Evolutionary conservation across 2,888 invertebrate genomes (phyloP).

Genomic region (Parelbella ahira): DNA sequence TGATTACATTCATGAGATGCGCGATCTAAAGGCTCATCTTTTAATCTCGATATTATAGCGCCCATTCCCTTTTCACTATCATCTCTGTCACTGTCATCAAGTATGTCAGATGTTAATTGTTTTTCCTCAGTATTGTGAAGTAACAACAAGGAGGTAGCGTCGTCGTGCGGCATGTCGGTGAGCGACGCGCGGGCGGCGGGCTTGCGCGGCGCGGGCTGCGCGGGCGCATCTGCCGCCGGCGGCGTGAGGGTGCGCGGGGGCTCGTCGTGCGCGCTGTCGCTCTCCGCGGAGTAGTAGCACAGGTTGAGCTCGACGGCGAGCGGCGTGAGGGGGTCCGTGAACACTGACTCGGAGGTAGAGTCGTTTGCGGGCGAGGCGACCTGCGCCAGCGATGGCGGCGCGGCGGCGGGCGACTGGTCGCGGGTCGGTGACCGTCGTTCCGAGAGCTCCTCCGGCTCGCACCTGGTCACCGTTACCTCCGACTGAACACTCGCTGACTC

Average conservation of each 20-base stretch:
- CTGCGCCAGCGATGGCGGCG: constrained; percentile 37
- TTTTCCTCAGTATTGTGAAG: constrained; percentile 50
- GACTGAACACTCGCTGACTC: constrained; percentile 59
- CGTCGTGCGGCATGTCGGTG: constrained; percentile 62
- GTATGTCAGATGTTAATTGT: constrained; percentile 64
- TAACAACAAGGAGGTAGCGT: constrained; percentile 55
- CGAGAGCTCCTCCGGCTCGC: constrained; percentile 48
- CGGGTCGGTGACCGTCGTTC: constrained; percentile 72
- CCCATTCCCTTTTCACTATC: constrained; percentile 73
- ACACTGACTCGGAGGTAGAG: constrained; percentile 87
- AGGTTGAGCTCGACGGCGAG: constrained; percentile 83
- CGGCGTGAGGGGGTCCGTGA: constrained; percentile 86
- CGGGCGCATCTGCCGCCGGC: constrained; percentile 36
- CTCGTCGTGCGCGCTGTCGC: constrained; percentile 71
- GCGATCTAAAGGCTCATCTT: constrained; percentile 48
- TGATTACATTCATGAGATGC: constrained; percentile 60
- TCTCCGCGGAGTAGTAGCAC: constrained; percentile 83
- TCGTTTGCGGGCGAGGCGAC: constrained; percentile 72
- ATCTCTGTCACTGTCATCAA: constrained; percentile 62
- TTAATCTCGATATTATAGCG: constrained; percentile 54
- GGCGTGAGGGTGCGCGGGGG: constrained; percentile 52
- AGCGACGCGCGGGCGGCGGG: constrained; percentile 30
- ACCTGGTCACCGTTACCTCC: constrained; percentile 72
- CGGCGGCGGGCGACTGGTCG: constrained; percentile 51
- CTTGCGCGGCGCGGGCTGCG: constrained; percentile 29